These are phyloP conservation scores for Xiphophorus hellerii DNA, from an alignment of 2,113 vertebrate species.

Conservation along the genomic window DNA sequence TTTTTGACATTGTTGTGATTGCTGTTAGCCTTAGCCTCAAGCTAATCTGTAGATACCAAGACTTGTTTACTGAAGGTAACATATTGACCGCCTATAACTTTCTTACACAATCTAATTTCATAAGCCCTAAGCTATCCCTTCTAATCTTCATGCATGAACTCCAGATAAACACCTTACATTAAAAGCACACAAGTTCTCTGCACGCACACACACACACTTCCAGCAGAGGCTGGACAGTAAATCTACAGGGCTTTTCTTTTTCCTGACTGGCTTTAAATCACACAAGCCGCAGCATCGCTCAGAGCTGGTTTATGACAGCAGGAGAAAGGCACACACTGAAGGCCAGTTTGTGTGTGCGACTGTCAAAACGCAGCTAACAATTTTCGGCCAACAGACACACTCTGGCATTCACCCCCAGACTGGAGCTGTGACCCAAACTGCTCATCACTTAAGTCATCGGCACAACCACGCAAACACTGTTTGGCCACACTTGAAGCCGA, in stretches of 20 bases:
- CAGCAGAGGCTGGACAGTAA: constrained; percentile 41
- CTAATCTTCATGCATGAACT: constrained; percentile 31
- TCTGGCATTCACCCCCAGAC: constrained; percentile 31
- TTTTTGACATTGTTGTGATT: too few species aligned
- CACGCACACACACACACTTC: constrained; percentile 5
- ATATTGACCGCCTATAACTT: not conserved
- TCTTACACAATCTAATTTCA: not conserved
- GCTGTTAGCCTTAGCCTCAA: not conserved
- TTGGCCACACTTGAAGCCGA: constrained; percentile 65
- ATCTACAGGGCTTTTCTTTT: constrained; percentile 55
- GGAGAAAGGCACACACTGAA: constrained; percentile 74
- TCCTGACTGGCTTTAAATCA: constrained; percentile 51
- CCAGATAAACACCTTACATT: constrained; percentile 61
- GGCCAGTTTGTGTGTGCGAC: constrained; percentile 73
- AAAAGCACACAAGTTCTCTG: not conserved
- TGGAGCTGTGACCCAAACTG: constrained; percentile 51
- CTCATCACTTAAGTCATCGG: constrained; percentile 67
- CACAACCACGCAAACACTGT: constrained; percentile 60
- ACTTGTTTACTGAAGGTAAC: not conserved
- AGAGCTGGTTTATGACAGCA: constrained; percentile 57
- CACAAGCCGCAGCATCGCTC: constrained; percentile 58
- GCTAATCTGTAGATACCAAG: not conserved
- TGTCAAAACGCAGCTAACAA: constrained; percentile 20
- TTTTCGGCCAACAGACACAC: constrained; percentile 25
- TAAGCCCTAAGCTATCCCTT: not conserved